Evolutionary conservation across 2,113 vertebrate species (phyloP), one percentile per base, ranked within the genome.

Genomic region (Bufo bufo): DNA sequence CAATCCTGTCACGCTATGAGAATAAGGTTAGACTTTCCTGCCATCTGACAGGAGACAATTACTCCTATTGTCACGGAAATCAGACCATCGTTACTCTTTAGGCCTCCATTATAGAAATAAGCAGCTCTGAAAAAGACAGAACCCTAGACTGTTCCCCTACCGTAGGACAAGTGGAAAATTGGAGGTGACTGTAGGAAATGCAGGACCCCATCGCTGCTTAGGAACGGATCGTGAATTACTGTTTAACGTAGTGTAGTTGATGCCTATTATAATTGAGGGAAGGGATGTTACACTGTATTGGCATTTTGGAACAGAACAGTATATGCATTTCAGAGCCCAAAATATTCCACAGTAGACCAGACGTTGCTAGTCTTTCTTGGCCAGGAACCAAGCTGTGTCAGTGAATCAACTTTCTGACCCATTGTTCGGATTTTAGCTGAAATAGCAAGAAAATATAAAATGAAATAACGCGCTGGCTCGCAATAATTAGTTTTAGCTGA

Each of bases 11-110:
- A 58, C 19, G 33, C n/a, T 17, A 79, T 23, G 13, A 23, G 52
- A 79, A 79, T 82, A 11, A 61, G 45, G 6, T 19, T 49, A 69
- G 43, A 66, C 59, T 83, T 83, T 33, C 13, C 20, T 81, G 56
- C 56, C 23, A 19, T 59, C 23, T 19, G n/a, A 82, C 59, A 63
- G 59, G 59, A 66, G 61, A 45, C 61, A 65, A 82, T 66, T 82
- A 82, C n/a, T 49, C 19, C 80, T 65, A 82, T 82, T 83, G 81
- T 66, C 45, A 83, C 1, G 1, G 61, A 52, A 83, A 83, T 83
- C 61, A 69, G 81, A 10, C 81, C 61, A 66, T 81, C 56, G 19
- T 81, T 81, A 45, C 23, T 45, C 20, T 43, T 58, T 80, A 80
- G 52, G n/a, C n/a, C 43, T 43, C 77, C 23, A 43, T 12, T 33